Evolutionary conservation across 2,113 vertebrate species (phyloP), one percentile per base, ranked within the genome.

Genomic region (Stercorarius parasiticus): DNA sequence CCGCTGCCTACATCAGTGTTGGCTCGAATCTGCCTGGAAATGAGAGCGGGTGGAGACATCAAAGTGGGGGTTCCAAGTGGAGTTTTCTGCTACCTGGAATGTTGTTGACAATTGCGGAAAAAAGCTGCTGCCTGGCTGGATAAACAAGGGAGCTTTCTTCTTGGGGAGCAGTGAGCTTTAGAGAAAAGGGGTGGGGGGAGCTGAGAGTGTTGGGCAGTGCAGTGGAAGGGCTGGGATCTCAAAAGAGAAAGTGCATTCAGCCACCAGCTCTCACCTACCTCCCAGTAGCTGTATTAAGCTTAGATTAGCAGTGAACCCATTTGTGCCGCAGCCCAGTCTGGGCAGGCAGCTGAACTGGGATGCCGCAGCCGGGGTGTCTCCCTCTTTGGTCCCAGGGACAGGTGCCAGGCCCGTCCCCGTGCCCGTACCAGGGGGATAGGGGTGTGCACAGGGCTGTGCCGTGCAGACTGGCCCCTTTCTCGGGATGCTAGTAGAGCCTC

Each of bases 401-500:
- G 58, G 43, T 79, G 42, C 69, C n/a, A 55, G 20, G 47, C 21
- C 14, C 17, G 32, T 83, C 36, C n/a, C 72, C 2, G 0, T 7
- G 7, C n/a, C 36, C 4, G 1, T 53, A 32, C n/a, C 4, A 1
- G 30, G 38, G 42, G 42, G 36, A 47, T 2, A 12, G 47, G 6
- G 32, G 16, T 50, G 43, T 1, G 5, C 22, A 5, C 22, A 34
- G 50, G 38, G 22, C 66, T 34, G 69, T 50, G 62, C 32, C 5
- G 40, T 29, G 53, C 52, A 32, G 32, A 11, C 30, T 22, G n/a
- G n/a, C 43, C 30, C 19, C 76, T 80, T 74, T 38, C 65, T 49
- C 4, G 19, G 11, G 32, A 32, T 3, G 19, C 66, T 53, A 69
- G 47, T 30, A 43, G 47, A 65, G 49, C 27, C 45, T 47, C 79